Evolutionary conservation across 2,888 invertebrate species (phyloP).

Genomic region (Dendrolimus houi): DNA sequence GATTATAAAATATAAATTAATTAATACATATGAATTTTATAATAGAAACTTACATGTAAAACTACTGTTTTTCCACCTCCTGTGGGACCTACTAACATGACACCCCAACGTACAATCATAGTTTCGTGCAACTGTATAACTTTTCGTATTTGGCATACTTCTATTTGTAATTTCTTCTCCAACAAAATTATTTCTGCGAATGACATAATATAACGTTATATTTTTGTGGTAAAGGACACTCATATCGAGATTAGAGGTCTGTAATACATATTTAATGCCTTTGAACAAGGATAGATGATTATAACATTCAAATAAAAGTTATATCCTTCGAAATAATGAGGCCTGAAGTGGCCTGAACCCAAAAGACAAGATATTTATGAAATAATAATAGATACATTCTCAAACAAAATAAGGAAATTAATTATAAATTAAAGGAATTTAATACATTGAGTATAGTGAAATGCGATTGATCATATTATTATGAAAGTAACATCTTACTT

Average conservation of each 20-base stretch:
- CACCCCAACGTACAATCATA: slow-evolving; percentile 93
- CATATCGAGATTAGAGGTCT: too few species aligned
- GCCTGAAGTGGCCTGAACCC: too few species aligned
- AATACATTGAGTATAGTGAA: not conserved
- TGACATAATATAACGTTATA: not conserved
- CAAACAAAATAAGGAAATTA: too few species aligned
- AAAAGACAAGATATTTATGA: too few species aligned
- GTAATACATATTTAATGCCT: too few species aligned
- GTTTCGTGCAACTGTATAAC: slow-evolving; percentile 93
- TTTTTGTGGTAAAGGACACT: too few species aligned
- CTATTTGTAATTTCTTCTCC: slow-evolving; percentile 80
- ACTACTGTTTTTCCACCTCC: slow-evolving; percentile 91
- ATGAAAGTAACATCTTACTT: slow-evolving; percentile 26
- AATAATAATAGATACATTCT: too few species aligned
- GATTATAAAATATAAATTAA: too few species aligned
- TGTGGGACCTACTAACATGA: slow-evolving; percentile 94
- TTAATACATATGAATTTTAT: not conserved
- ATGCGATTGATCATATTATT: not conserved
- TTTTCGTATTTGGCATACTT: slow-evolving; percentile 81
- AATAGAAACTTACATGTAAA: slow-evolving; percentile 73
- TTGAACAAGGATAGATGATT: too few species aligned
- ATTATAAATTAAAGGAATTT: too few species aligned
- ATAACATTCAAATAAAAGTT: too few species aligned
- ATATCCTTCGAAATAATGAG: too few species aligned
- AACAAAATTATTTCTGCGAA: slow-evolving; percentile 56